Percentiles rank a stretch among this genome's conserved stretches.
Conservation (phyloP, 2,113 vertebrate species). For the Vulpes lagopus region DNA sequence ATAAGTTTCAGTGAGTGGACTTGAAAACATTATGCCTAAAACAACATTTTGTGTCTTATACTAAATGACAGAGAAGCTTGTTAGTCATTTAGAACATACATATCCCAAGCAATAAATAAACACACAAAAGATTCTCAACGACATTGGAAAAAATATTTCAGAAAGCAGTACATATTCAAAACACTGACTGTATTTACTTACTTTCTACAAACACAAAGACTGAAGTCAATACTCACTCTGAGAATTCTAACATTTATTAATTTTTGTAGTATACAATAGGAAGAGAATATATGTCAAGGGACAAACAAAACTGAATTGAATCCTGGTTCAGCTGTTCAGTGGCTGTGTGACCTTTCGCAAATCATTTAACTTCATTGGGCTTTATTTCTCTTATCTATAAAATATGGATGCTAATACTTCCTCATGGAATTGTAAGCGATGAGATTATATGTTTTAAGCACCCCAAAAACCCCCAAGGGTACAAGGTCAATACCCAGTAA, state of each 20-base stretch:
- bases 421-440: background rate
- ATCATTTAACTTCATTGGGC: background rate
- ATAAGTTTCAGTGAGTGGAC: background rate
- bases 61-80: background rate
- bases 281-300: background rate
- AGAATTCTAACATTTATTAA: background rate
- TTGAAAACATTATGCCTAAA: background rate
- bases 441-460: background rate
- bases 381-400: constrained; percentile 26
- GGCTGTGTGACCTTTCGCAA: background rate
- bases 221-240: background rate
- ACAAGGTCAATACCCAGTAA: background rate
- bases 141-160: background rate
- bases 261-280: background rate
- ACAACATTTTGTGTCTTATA: background rate
- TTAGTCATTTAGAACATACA: background rate
- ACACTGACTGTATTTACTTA: background rate
- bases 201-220: background rate
- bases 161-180: background rate
- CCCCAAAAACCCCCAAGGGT: background rate
- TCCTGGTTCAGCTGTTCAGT: background rate
- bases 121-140: background rate
- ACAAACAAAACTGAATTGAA: background rate
- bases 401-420: constrained; percentile 19
- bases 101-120: background rate